Evolutionary conservation across 1,140 invertebrate species (phyloP).

Genomic region (Scylla paramamosain): DNA sequence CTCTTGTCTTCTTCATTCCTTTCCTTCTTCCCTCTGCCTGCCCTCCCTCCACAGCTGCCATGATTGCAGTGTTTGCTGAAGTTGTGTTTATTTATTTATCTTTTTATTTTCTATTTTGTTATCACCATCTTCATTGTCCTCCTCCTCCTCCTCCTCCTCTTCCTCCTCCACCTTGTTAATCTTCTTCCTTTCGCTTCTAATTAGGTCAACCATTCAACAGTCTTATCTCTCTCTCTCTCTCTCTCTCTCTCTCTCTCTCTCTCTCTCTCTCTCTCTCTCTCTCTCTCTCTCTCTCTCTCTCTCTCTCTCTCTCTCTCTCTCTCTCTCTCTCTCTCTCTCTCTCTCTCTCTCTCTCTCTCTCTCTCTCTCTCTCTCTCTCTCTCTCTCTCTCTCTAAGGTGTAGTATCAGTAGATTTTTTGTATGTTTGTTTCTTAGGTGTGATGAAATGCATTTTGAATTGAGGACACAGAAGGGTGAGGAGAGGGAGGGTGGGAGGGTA

Average conservation of each 20-base stretch:
- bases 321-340: background rate
- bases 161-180: background rate
- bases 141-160: background rate
- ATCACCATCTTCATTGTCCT: too few relatives aligned
- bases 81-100: too few relatives aligned
- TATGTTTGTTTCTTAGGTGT: too few relatives aligned
- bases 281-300: slow-evolving; percentile 7
- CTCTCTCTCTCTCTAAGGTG: background rate
- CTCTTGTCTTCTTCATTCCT: too few relatives aligned
- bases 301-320: slow-evolving; percentile 29
- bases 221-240: background rate
- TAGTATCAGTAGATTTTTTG: background rate
- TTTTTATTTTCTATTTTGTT: too few relatives aligned
- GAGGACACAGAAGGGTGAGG: background rate
- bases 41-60: too few relatives aligned
- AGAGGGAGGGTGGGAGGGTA: background rate
- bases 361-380: slow-evolving; percentile 29
- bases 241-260: slow-evolving; percentile 19
- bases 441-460: background rate
- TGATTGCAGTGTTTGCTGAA: too few relatives aligned
- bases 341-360: background rate
- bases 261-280: slow-evolving; percentile 27
- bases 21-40: too few relatives aligned
- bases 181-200: background rate
- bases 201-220: background rate